phyloP scores from a whole-genome alignment of 92 coral and sea anemone species.

The Umimayanthus kanabou region DNA sequence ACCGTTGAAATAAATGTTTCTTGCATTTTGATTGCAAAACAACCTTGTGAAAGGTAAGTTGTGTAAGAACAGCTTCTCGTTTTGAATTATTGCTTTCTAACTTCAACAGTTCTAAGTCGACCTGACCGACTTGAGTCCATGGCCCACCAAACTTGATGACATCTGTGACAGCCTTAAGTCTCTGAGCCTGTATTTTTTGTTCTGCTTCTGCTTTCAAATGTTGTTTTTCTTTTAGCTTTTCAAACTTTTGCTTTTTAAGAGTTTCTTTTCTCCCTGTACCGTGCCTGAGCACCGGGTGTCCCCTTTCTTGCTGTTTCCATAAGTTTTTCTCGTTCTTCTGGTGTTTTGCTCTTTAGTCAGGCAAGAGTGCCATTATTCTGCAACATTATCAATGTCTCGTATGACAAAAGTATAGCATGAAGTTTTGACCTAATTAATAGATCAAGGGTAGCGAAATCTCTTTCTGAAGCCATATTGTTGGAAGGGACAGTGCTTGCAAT shows the following conservation, averaged over 20 bases:
- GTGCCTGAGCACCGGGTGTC: slow-evolving; percentile 21
- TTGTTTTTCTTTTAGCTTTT: slow-evolving; percentile 42
- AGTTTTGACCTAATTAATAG: slow-evolving; percentile 25
- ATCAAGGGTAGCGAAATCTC: slow-evolving; percentile 29
- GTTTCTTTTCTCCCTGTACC: slow-evolving; percentile 44
- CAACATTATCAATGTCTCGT: slow-evolving; percentile 47
- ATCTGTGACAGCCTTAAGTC: slow-evolving; percentile 33
- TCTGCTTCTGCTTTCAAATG: slow-evolving; percentile 42
- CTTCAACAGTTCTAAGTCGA: slow-evolving; percentile 34
- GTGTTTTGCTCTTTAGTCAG: slow-evolving; percentile 34
- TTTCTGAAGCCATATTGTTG: slow-evolving; percentile 52
- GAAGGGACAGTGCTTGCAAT: slow-evolving; percentile 55
- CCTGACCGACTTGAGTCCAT: slow-evolving; percentile 28
- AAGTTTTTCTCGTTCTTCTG: no score
- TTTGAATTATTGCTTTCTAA: slow-evolving; percentile 24
- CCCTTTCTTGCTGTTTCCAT: slow-evolving; percentile 20
- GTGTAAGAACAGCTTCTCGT: slow-evolving; percentile 35
- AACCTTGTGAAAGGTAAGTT: slow-evolving; percentile 25
- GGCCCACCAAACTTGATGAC: slow-evolving; percentile 25
- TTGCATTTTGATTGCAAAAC: slow-evolving; percentile 26
- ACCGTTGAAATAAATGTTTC: slow-evolving; percentile 21
- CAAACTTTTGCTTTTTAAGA: slow-evolving; percentile 28
- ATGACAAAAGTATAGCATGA: slow-evolving; percentile 42
- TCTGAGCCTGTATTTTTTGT: slow-evolving; percentile 38
- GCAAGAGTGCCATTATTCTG: slow-evolving; percentile 43